Percentiles rank a stretch among this genome's conserved stretches.
Evolutionary conservation across 2,888 invertebrate species (phyloP).

Genomic region (Monoplex corrugatus): DNA sequence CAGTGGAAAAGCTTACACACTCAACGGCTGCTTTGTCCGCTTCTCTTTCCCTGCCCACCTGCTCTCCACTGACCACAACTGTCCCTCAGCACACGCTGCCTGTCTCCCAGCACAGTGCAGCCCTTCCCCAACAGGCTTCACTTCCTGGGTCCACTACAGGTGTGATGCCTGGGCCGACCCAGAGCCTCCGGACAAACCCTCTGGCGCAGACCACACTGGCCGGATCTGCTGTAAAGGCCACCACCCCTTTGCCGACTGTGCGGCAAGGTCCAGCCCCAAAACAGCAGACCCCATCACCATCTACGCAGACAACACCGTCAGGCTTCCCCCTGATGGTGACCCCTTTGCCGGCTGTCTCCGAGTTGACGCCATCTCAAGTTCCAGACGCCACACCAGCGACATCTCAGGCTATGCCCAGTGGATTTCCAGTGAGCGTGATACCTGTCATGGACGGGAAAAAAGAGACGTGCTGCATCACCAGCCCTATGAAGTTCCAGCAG

Average conservation of each 20-base stretch:
- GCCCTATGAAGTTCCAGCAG: conserved; percentile 40
- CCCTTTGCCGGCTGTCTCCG: neutral
- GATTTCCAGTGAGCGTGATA: conserved; percentile 24
- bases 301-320: neutral
- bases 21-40: neutral
- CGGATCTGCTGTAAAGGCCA: neutral
- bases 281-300: neutral
- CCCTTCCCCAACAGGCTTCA: neutral
- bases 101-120: neutral
- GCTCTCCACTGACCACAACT: neutral
- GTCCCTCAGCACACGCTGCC: neutral
- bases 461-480: conserved; percentile 34
- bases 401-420: neutral
- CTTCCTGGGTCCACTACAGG: too few relatives aligned
- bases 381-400: too few relatives aligned
- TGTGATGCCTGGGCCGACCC: too few relatives aligned
- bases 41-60: neutral
- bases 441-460: conserved; percentile 10
- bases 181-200: too few relatives aligned
- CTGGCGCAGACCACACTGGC: neutral
- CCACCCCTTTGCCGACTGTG: neutral
- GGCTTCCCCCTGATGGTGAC: too few relatives aligned
- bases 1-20: neutral
- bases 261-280: neutral
- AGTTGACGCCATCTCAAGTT: neutral